A percentile compares a stretch with the other conserved stretches of the same genome.
These are phyloP conservation scores for Chloroclystis v-ata DNA, from an alignment of 2,888 invertebrate genomes.

Conservation along the genomic window DNA sequence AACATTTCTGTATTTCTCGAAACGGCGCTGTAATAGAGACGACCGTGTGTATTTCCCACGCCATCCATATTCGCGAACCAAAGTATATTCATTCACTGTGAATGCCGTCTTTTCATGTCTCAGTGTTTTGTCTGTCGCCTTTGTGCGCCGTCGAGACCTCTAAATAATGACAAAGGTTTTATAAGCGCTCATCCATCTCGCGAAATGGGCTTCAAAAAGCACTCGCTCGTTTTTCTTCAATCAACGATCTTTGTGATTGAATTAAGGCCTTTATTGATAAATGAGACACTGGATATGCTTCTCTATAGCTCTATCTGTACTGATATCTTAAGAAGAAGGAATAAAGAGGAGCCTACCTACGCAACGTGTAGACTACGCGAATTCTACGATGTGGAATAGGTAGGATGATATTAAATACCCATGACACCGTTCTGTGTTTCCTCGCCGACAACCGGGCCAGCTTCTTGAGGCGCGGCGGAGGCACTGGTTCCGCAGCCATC, in stretches of 20 bases:
- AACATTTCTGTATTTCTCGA: slow-evolving; percentile 46
- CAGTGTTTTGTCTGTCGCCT: slow-evolving; percentile 53
- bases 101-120: slow-evolving; percentile 35
- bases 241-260: neutral
- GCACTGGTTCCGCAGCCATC: slow-evolving; percentile 50
- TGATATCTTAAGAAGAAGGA: no score
- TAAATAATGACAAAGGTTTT: slow-evolving; percentile 45
- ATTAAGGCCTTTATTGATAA: no score
- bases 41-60: slow-evolving; percentile 60
- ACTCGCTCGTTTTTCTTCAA: slow-evolving; percentile 15
- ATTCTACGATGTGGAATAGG: no score
- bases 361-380: no score
- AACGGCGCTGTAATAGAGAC: slow-evolving; percentile 39
- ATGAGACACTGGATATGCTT: no score
- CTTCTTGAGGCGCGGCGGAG: slow-evolving; percentile 70
- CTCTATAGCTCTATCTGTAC: no score
- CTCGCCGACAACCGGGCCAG: slow-evolving; percentile 59
- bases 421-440: slow-evolving; percentile 61
- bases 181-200: slow-evolving; percentile 38
- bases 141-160: slow-evolving; percentile 50
- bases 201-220: slow-evolving; percentile 25
- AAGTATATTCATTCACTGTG: slow-evolving; percentile 40
- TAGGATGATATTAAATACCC: no score
- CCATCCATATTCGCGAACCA: slow-evolving; percentile 40
- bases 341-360: no score